Base-by-base conservation (phyloP, 2,888 invertebrate genomes). In the Cephus spinipes region DNA sequence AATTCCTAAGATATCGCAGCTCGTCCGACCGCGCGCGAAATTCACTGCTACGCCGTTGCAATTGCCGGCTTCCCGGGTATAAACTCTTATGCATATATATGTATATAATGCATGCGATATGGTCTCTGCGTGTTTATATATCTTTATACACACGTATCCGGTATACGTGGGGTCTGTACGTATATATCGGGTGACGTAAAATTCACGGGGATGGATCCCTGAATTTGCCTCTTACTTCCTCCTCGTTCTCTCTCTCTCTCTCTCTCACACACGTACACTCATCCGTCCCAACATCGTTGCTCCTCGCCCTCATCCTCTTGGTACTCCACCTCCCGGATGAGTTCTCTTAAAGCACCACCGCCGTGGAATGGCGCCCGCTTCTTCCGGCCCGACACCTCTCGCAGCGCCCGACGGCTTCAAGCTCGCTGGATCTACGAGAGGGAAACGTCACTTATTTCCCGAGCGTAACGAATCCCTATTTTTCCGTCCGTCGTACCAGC, bases 181-280 rank as follows among this genome's bases (percentile, higher is more conserved):
- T 73, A 68, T 74, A 89, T 88, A 89, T 88, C 84, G 86, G 86
- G 83, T 84, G 87, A 85, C 88, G 86, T 90, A 88, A 90, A 89
- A 89, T 85, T 87, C 85, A 81, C 79, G 68, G 75, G 73, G 77
- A 73, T 76, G 31, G 77, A 77, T 79, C 78, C 85, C 85, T 85
- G 85, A 87, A 87, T 88, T 87, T 84, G 81, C 83, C 85, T 84
- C 85, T 88, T 87, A 86, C 85, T 83, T 82, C 80, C 83, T 81
- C 82, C 35, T 74, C 35, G 15, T 34, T n/a, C 34, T 68, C 75
- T 33, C 34, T 68, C 76, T 31, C 76, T 31, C 30, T 77, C 73
- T 31, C 77, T 23, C 74, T 69, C n/a, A 31, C 36, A 1, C 68
- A 69, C 77, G 68, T 40, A 33, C 40, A 35, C 36, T 75, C 73